phyloP scores from a whole-genome alignment of 2,888 invertebrate genomes.

The Endotricha flammealis region DNA sequence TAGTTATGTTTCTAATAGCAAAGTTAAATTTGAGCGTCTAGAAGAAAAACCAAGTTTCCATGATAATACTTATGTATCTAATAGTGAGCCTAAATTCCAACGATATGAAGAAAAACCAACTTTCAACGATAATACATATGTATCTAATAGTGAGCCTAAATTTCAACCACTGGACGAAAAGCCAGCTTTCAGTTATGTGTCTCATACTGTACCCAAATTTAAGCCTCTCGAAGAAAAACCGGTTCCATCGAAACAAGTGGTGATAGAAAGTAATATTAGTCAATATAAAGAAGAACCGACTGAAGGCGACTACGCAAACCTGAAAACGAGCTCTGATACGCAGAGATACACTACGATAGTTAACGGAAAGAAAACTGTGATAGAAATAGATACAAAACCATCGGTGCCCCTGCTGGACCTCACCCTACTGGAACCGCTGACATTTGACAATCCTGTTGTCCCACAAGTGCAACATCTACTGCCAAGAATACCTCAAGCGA shows the following conservation, averaged over 20 bases:
- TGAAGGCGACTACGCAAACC: slow-evolving; percentile 29
- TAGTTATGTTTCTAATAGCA: no score
- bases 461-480: slow-evolving; percentile 71
- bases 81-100: no score
- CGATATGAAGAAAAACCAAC: no score
- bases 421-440: slow-evolving; percentile 61
- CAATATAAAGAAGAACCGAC: slow-evolving; percentile 21
- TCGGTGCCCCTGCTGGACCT: slow-evolving; percentile 56
- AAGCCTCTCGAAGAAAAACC: slow-evolving; percentile 30
- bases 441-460: slow-evolving; percentile 65
- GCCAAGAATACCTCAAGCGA: slow-evolving; percentile 55
- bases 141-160: slow-evolving; percentile 36
- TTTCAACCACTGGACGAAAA: slow-evolving; percentile 37
- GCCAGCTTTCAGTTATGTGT: no score
- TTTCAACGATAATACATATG: no score
- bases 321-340: slow-evolving; percentile 38
- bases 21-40: slow-evolving; percentile 37
- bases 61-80: no score
- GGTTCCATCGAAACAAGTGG: not conserved
- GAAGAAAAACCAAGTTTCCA: no score
- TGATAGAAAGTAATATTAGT: not conserved
- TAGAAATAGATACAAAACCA: slow-evolving; percentile 54
- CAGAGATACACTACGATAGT: slow-evolving; percentile 47
- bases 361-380: slow-evolving; percentile 54
- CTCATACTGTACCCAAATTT: no score